Conservation (phyloP, 2,888 invertebrate genomes). For the Cecidostiba fungosa region DNA sequence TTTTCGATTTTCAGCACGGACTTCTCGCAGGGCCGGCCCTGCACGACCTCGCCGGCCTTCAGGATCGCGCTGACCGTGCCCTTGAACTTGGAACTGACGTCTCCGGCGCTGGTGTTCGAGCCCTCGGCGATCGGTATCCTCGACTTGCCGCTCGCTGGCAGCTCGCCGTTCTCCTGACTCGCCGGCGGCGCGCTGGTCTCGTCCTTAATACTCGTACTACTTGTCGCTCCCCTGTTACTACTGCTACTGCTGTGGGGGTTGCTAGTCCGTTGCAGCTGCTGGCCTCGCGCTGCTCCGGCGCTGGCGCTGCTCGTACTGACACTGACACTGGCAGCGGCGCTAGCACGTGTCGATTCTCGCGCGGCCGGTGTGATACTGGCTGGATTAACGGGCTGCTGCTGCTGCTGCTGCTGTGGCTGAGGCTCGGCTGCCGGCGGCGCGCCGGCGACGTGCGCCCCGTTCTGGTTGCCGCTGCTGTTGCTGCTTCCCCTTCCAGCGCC, state of each 20-base stretch:
- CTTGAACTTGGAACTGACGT: conserved; percentile 69
- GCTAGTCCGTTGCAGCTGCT: not conserved
- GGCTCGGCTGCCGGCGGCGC: conserved; percentile 67
- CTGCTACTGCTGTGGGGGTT: not conserved
- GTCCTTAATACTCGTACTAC: not conserved
- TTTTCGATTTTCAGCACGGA: conserved; percentile 73
- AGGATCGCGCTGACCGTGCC: conserved; percentile 73
- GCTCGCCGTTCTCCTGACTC: not conserved
- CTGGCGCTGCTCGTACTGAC: not conserved
- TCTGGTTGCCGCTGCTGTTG: conserved; percentile 64
- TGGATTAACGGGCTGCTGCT: conserved; percentile 75
- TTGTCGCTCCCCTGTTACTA: not conserved
- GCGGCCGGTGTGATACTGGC: conserved; percentile 78
- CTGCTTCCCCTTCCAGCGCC: conserved; percentile 69
- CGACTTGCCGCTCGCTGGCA: not conserved
- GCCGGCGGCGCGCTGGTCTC: not conserved
- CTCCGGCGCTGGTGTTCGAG: conserved; percentile 60
- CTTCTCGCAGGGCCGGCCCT: conserved; percentile 73
- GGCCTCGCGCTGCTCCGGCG: conserved; percentile 58
- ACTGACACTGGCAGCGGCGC: not conserved
- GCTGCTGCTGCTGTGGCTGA: conserved; percentile 70
- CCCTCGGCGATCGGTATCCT: conserved; percentile 56
- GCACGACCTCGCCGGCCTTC: conserved; percentile 71
- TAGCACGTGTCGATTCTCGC: conserved; percentile 76
- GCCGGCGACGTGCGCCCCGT: conserved; percentile 65